Conservation (phyloP, 2,797 vertebrate species). For the Microcaecilia unicolor region DNA sequence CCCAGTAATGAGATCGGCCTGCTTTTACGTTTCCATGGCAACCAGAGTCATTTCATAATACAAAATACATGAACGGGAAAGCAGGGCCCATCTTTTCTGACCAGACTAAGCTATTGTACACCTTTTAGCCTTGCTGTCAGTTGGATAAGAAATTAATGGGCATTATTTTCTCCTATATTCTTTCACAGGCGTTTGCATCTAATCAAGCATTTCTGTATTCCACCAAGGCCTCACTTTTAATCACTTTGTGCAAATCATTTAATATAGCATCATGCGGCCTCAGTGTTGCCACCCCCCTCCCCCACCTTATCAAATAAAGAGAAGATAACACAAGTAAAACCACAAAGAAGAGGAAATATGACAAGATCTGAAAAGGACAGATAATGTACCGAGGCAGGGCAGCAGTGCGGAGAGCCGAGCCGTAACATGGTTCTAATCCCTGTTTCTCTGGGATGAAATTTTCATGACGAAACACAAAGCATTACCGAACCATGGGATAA, state of each 20-base stretch:
- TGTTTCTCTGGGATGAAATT: too few species aligned
- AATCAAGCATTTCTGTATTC: not conserved
- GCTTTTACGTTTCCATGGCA: constrained; percentile 81
- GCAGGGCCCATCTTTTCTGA: constrained; percentile 57
- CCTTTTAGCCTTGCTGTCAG: constrained; percentile 20
- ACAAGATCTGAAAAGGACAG: too few species aligned
- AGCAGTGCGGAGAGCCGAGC: too few species aligned
- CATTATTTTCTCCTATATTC: constrained; percentile 14
- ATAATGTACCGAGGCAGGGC: too few species aligned
- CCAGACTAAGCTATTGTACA: constrained; percentile 20
- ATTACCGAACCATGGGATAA: too few species aligned
- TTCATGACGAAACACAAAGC: too few species aligned
- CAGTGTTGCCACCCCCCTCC: too few species aligned
- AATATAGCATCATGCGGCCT: too few species aligned
- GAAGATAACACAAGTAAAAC: too few species aligned
- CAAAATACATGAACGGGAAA: constrained; percentile 81
- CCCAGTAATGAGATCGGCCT: constrained; percentile 95
- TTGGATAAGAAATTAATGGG: constrained; percentile 2
- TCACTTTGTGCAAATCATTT: not conserved
- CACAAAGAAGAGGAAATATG: too few species aligned
- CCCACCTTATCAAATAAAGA: too few species aligned
- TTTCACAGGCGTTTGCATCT: not conserved
- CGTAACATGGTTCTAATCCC: too few species aligned
- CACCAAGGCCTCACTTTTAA: not conserved
- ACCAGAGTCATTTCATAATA: constrained; percentile 82